Percentiles rank a stretch among this genome's conserved stretches.
phyloP scores from a whole-genome alignment of 1,140 invertebrate genomes.

The Caenorhabditis inopinata region DNA sequence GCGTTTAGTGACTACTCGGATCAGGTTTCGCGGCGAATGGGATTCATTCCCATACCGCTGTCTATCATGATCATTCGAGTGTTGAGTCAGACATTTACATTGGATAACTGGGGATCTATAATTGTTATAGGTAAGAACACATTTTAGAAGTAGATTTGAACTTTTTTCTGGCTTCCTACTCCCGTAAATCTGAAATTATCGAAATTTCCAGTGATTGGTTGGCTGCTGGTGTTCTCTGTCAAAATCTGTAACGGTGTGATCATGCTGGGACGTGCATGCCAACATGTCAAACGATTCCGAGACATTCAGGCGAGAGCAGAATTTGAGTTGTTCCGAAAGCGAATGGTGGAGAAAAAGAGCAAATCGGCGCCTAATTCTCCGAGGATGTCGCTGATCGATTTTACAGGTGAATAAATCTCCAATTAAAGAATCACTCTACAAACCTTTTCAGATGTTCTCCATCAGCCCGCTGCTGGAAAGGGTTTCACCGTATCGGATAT shows the following conservation, averaged over 20 bases:
- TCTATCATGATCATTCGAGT: slow-evolving; percentile 86
- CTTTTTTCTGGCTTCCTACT: slow-evolving; percentile 73
- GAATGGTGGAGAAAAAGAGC: slow-evolving; percentile 49
- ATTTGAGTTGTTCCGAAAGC: slow-evolving; percentile 38
- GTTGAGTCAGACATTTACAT: slow-evolving; percentile 73
- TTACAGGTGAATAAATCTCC: too few relatives aligned
- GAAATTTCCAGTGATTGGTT: slow-evolving; percentile 47
- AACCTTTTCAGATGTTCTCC: slow-evolving; percentile 44
- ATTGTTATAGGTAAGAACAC: slow-evolving; percentile 70
- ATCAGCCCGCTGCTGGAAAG: slow-evolving; percentile 39
- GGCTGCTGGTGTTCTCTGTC: slow-evolving; percentile 73
- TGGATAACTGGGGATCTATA: slow-evolving; percentile 72
- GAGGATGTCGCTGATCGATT: slow-evolving; percentile 42
- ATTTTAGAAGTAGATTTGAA: too few relatives aligned
- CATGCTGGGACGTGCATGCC: slow-evolving; percentile 83
- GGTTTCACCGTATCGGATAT: slow-evolving; percentile 45
- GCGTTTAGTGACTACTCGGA: slow-evolving; percentile 97
- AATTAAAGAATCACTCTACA: too few relatives aligned
- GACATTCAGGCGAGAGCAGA: slow-evolving; percentile 52
- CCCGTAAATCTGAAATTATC: not conserved
- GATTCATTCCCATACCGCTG: slow-evolving; percentile 92
- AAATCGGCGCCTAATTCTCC: slow-evolving; percentile 52
- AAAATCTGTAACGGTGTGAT: slow-evolving; percentile 83
- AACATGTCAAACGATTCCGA: slow-evolving; percentile 78
- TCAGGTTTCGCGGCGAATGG: slow-evolving; percentile 81